Evolutionary conservation across 1,140 invertebrate species (phyloP).

Genomic region (Chymomyza costata): DNA sequence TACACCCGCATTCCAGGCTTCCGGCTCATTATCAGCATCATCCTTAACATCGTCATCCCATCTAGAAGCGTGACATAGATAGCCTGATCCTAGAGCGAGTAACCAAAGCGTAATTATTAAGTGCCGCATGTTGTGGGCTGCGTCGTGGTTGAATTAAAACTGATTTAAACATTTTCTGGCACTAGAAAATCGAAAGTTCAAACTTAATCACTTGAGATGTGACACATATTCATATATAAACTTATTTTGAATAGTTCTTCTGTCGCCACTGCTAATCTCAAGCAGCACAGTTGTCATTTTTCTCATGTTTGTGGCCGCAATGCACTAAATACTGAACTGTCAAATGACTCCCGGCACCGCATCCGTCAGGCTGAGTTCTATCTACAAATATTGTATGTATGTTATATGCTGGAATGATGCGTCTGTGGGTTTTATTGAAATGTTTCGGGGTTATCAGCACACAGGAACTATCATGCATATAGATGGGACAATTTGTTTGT

Average conservation of each 20-base stretch:
- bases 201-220: conserved; percentile 25
- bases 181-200: conserved; percentile 47
- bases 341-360: too few relatives aligned
- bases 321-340: too few relatives aligned
- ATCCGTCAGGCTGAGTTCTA: too few relatives aligned
- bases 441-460: too few relatives aligned
- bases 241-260: conserved; percentile 4
- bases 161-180: conserved; percentile 36
- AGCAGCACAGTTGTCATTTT: too few relatives aligned
- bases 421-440: too few relatives aligned
- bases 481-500: too few relatives aligned
- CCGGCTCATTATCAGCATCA: conserved; percentile 19
- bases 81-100: conserved; percentile 22
- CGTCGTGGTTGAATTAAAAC: conserved; percentile 40
- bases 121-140: conserved; percentile 45
- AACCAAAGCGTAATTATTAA: conserved; percentile 3
- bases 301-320: too few relatives aligned
- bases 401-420: too few relatives aligned
- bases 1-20: conserved; percentile 6
- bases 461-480: too few relatives aligned
- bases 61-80: conserved; percentile 16
- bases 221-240: conserved; percentile 1
- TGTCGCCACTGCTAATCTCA: conserved; percentile 31
- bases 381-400: too few relatives aligned
- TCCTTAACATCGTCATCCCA: conserved; percentile 9